Evolutionary conservation across 2,888 invertebrate genomes (phyloP).

Genomic region (Orthonevra nobilis): DNA sequence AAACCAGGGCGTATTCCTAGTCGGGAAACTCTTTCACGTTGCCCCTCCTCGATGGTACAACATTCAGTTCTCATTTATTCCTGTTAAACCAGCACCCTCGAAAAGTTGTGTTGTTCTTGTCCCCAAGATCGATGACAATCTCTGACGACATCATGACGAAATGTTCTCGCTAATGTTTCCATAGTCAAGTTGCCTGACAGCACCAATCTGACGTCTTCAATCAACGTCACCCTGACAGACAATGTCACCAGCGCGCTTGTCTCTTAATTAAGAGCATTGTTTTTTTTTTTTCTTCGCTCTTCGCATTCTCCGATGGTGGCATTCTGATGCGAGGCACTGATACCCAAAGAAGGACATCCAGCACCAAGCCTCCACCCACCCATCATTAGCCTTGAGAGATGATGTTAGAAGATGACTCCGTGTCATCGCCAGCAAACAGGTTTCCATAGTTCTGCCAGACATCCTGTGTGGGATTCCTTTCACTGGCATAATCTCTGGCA

Average conservation of each 20-base stretch:
- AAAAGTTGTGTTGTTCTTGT: not conserved
- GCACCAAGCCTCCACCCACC: conserved; percentile 59
- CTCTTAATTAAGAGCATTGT: conserved; percentile 62
- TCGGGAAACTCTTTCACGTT: not conserved
- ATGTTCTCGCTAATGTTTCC: conserved; percentile 60
- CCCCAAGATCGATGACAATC: conserved; percentile 48
- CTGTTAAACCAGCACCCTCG: conserved; percentile 13
- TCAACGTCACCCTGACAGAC: conserved; percentile 46
- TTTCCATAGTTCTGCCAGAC: conserved; percentile 16
- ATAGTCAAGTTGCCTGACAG: conserved; percentile 20
- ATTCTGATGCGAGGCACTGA: conserved; percentile 51
- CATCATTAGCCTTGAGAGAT: conserved; percentile 62
- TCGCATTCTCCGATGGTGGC: conserved; percentile 65
- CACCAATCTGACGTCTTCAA: conserved; percentile 57
- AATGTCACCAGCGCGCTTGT: conserved; percentile 52
- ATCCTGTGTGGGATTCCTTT: conserved; percentile 69
- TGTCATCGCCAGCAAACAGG: conserved; percentile 50
- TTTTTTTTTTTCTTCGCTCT: conserved; percentile 46
- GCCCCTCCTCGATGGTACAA: conserved; percentile 5
- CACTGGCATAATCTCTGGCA: conserved; percentile 57
- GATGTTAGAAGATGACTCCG: conserved; percentile 62
- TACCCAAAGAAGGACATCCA: conserved; percentile 39
- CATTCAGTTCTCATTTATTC: conserved; percentile 7
- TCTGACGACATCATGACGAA: conserved; percentile 61
- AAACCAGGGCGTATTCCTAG: not conserved